These are phyloP conservation scores for Trichopoda pennipes DNA, from an alignment of 2,888 invertebrate genomes.

Conservation along the genomic window DNA sequence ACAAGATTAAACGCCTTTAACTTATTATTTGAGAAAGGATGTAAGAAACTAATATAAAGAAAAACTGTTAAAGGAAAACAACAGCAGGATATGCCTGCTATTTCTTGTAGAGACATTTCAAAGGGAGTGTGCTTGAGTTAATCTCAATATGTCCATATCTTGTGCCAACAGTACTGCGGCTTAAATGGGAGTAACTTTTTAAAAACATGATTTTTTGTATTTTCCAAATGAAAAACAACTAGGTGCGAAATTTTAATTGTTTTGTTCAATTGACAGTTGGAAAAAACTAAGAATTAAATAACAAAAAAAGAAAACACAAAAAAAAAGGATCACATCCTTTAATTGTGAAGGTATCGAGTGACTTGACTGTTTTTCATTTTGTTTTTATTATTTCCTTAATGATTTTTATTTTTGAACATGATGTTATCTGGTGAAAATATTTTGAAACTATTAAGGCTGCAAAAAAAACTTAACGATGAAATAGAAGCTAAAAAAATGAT, in stretches of 20 bases:
- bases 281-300: slow-evolving; percentile 5
- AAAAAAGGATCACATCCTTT: slow-evolving; percentile 39
- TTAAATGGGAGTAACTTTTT: slow-evolving; percentile 44
- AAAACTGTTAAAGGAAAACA: slow-evolving; percentile 62
- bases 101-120: not conserved
- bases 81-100: slow-evolving; percentile 56
- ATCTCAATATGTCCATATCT: slow-evolving; percentile 41
- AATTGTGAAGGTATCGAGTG: slow-evolving; percentile 41
- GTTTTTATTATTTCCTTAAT: slow-evolving; percentile 38
- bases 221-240: slow-evolving; percentile 48
- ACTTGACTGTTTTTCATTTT: slow-evolving; percentile 36
- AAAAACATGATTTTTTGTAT: slow-evolving; percentile 13
- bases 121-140: slow-evolving; percentile 8
- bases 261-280: slow-evolving; percentile 60
- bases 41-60: not conserved
- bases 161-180: slow-evolving; percentile 30
- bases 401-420: slow-evolving; percentile 27
- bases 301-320: not conserved
- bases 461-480: slow-evolving; percentile 23
- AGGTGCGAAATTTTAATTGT: slow-evolving; percentile 66
- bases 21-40: slow-evolving; percentile 33
- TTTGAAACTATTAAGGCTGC: slow-evolving; percentile 55
- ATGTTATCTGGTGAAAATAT: slow-evolving; percentile 59
- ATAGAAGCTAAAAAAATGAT: slow-evolving; percentile 54
- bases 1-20: slow-evolving; percentile 66